A percentile compares a stretch with the other conserved stretches of the same genome.
These are phyloP conservation scores for Cylloceria caligata DNA, from an alignment of 2,888 invertebrate species.

Conservation along the genomic window DNA sequence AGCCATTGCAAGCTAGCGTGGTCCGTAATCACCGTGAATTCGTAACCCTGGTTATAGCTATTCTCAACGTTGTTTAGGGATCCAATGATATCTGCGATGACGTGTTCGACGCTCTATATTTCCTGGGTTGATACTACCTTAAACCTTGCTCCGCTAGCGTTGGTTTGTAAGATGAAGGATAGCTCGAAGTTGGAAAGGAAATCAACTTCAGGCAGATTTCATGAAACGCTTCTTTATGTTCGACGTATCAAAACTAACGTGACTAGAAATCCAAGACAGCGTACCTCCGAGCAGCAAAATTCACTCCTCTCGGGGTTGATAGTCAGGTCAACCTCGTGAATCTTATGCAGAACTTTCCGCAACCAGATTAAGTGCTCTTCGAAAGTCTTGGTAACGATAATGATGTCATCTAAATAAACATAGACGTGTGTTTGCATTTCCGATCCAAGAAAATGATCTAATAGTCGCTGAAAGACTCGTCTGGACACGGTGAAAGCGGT, in stretches of 20 bases:
- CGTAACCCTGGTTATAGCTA: constrained; percentile 61
- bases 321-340: not conserved
- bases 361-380: not conserved
- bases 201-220: not conserved
- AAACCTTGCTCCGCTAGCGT: constrained; percentile 38
- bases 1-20: constrained; percentile 69
- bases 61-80: constrained; percentile 54
- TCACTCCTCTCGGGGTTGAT: not conserved
- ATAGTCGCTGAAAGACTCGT: constrained; percentile 70
- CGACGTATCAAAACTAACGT: not conserved
- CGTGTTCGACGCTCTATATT: constrained; percentile 28
- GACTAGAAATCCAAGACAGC: not conserved
- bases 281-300: not conserved
- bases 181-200: not conserved
- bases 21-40: constrained; percentile 69
- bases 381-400: not conserved
- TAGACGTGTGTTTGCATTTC: not conserved
- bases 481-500: constrained; percentile 76
- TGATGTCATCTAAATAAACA: not conserved
- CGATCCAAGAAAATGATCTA: not conserved
- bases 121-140: constrained; percentile 63
- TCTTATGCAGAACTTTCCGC: not conserved
- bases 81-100: constrained; percentile 68
- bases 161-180: constrained; percentile 44
- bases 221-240: not conserved